Evolutionary conservation across 2,888 invertebrate genomes (phyloP), one percentile per base, ranked within the genome.

Genomic region (Meandrusa payeni): DNA sequence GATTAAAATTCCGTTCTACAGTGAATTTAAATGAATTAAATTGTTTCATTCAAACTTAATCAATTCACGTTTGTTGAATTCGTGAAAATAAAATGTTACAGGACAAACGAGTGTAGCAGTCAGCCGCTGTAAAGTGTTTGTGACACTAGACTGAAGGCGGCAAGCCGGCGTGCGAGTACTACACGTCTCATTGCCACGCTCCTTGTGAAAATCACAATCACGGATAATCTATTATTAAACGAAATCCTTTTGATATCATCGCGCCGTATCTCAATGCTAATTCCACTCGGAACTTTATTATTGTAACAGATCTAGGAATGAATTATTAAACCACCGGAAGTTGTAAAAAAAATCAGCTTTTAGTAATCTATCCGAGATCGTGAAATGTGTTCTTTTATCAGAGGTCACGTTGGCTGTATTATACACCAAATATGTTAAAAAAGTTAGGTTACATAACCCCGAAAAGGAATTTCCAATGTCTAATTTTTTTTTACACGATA

Each of bases 171-270:
- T 51, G n/a, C n/a, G n/a, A n/a, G n/a, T n/a, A 49, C 61, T 60
- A 51, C 58, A 56, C 54, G 53, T 56, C 72, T 78, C 81, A 79
- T 78, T 81, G 82, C 79, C 80, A 71, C 70, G 59, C 62, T 59
- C 59, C 54, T 61, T 64, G 66, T 46, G 55, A 57, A 15, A 32
- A 55, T 55, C 51, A 54, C 49, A 50, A 51, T 55, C 52, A 52
- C 51, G 52, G 58, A 57, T 58, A 32, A 44, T 37, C 41, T 11
- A 32, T 20, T 19, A n/a, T 15, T 19, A 46, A 36, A 41, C n/a
- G n/a, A n/a, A n/a, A 32, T 42, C 41, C 40, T 41, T 50, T 37
- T 46, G n/a, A 29, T 33, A 41, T 46, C 22, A 47, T 33, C 39
- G 36, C 24, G 12, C 37, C 36, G 3, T 37, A 43, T 19, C 31